A percentile compares a stretch with the other conserved stretches of the same genome.
phyloP scores from a whole-genome alignment of 2,797 vertebrate species.

The Philypnodon macrostomus region DNA sequence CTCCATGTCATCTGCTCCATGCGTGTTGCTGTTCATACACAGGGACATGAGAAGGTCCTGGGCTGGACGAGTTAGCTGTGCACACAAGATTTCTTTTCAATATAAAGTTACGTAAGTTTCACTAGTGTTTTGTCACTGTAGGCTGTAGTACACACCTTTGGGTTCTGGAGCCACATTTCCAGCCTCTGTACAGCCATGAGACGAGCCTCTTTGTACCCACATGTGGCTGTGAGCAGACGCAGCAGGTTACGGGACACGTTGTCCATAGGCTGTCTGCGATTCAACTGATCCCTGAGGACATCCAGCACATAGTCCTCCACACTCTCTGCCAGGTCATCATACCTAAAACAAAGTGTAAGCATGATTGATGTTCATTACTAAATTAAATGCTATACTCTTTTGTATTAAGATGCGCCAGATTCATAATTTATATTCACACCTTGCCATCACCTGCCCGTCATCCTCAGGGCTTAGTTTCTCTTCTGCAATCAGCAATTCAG shows the following conservation, averaged over 20 bases:
- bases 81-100: background rate
- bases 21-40: conserved; percentile 94
- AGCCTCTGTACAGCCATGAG: conserved; percentile 93
- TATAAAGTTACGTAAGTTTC: background rate
- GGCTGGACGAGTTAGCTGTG: conserved; percentile 90
- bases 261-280: conserved; percentile 95
- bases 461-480: conserved; percentile 97
- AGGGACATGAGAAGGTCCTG: conserved; percentile 97
- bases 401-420: too few relatives aligned
- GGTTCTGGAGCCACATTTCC: conserved; percentile 99
- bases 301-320: conserved; percentile 97
- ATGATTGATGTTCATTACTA: too few relatives aligned
- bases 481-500: conserved; percentile 93
- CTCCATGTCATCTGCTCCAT: conserved; percentile 92
- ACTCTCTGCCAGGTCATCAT: conserved; percentile 92
- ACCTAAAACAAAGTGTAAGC: conserved; percentile 72
- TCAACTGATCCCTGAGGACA: conserved; percentile 91
- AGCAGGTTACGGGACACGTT: conserved; percentile 95
- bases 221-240: conserved; percentile 90
- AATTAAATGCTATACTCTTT: too few relatives aligned
- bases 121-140: background rate
- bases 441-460: conserved; percentile 93
- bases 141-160: conserved; percentile 81
- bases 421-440: conserved; percentile 75
- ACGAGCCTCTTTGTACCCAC: conserved; percentile 93